Evolutionary conservation across 2,888 invertebrate genomes (phyloP).

Genomic region (Drosophila mayaguana): DNA sequence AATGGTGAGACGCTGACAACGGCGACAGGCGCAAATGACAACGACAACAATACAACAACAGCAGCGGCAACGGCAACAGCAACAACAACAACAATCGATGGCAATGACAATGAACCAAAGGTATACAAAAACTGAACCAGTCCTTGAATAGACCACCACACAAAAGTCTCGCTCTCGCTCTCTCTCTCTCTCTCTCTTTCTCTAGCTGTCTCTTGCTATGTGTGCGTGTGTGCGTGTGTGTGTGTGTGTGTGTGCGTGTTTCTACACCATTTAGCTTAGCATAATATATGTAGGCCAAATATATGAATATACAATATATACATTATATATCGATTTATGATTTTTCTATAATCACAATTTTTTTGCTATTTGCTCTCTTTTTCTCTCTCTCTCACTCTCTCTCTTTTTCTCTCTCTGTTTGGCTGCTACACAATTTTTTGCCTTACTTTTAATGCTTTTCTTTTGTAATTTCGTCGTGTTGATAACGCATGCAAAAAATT

Average conservation of each 20-base stretch:
- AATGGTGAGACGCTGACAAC: slow-evolving; percentile 52
- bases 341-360: slow-evolving; percentile 51
- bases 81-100: slow-evolving; percentile 70
- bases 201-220: slow-evolving; percentile 25
- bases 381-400: slow-evolving; percentile 25
- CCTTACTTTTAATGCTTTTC: slow-evolving; percentile 5
- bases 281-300: slow-evolving; percentile 53
- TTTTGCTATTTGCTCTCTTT: slow-evolving; percentile 58
- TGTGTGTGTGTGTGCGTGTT: slow-evolving; percentile 20
- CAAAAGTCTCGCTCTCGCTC: slow-evolving; percentile 14
- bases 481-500: slow-evolving; percentile 58
- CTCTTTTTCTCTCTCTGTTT: slow-evolving; percentile 29
- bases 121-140: slow-evolving; percentile 71
- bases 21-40: slow-evolving; percentile 62
- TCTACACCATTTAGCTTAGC: slow-evolving; percentile 58
- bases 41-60: slow-evolving; percentile 52
- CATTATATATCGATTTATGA: slow-evolving; percentile 28
- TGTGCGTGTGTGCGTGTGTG: slow-evolving; percentile 12
- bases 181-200: slow-evolving; percentile 4
- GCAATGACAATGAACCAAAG: slow-evolving; percentile 84
- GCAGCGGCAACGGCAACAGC: slow-evolving; percentile 6
- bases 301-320: neutral
- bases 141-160: slow-evolving; percentile 20
- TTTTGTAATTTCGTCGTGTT: slow-evolving; percentile 46
- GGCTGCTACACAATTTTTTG: slow-evolving; percentile 33